A percentile compares a stretch with the other conserved stretches of the same genome.
phyloP scores from a whole-genome alignment of 2,797 vertebrate species.

The Mus spretus region DNA sequence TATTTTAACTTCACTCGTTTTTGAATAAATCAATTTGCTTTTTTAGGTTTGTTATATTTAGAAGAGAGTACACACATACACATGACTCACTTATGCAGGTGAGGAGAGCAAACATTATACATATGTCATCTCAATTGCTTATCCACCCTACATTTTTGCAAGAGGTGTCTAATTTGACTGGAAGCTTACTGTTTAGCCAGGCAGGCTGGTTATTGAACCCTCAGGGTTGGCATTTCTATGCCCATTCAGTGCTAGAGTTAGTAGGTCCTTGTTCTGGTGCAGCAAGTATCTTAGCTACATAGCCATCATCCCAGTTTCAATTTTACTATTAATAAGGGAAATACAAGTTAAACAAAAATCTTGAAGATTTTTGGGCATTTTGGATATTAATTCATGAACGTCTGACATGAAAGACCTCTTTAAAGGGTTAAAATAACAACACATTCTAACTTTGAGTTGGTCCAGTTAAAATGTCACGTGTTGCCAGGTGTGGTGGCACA shows the following conservation, averaged over 20 bases:
- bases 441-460: not conserved
- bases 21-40: not conserved
- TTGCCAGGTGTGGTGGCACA: not conserved
- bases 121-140: not conserved
- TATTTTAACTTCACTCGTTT: not conserved
- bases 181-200: not conserved
- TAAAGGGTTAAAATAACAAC: slow-evolving; percentile 5
- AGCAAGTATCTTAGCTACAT: not conserved
- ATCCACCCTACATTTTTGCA: not conserved
- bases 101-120: not conserved
- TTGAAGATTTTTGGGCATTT: not conserved
- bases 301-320: not conserved
- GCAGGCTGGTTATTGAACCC: not conserved
- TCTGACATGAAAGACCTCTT: not conserved
- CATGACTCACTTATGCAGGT: too few species aligned
- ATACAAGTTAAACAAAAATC: not conserved
- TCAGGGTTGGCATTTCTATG: not conserved
- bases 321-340: slow-evolving; percentile 27
- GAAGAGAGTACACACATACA: not conserved
- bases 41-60: not conserved
- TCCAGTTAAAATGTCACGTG: not conserved
- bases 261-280: not conserved
- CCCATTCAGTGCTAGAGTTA: not conserved
- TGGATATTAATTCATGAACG: slow-evolving; percentile 33
- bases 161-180: not conserved